phyloP scores from a whole-genome alignment of 2,113 vertebrate species.

The Phrynosoma blainvillii region DNA sequence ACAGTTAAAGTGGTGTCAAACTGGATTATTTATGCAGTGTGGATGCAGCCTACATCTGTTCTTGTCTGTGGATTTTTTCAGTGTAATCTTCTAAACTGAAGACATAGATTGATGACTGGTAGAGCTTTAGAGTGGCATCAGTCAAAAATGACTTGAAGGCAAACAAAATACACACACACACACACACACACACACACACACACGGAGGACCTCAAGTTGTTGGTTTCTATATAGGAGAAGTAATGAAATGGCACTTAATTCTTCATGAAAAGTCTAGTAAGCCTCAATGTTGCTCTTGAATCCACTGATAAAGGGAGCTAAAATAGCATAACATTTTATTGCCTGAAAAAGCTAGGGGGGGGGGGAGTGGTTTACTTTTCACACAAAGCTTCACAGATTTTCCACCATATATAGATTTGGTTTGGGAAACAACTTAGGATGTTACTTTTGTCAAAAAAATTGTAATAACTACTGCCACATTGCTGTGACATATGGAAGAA shows the following conservation, averaged over 20 bases:
- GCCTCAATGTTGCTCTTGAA: neutral
- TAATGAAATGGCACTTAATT: neutral
- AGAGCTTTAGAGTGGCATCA: too few relatives aligned
- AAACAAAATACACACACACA: too few relatives aligned
- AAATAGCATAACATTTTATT: neutral
- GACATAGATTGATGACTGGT: neutral
- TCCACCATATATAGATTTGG: neutral
- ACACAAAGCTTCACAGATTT: rapidly evolving
- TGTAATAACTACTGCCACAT: neutral
- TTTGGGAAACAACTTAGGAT: neutral
- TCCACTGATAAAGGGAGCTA: neutral
- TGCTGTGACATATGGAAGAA: neutral
- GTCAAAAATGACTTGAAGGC: too few relatives aligned
- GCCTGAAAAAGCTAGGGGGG: neutral
- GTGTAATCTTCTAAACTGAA: neutral
- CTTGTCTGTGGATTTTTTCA: neutral
- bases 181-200: too few relatives aligned
- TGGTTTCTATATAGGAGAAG: neutral
- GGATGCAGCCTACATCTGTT: neutral
- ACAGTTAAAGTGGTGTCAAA: too few relatives aligned
- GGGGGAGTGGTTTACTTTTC: rapidly evolving
- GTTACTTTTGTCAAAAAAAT: neutral
- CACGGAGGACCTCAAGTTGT: too few relatives aligned
- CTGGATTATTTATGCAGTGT: too few relatives aligned
- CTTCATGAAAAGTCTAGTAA: neutral